Conservation (phyloP, 1,140 invertebrate species). For the Lineus longissimus region DNA sequence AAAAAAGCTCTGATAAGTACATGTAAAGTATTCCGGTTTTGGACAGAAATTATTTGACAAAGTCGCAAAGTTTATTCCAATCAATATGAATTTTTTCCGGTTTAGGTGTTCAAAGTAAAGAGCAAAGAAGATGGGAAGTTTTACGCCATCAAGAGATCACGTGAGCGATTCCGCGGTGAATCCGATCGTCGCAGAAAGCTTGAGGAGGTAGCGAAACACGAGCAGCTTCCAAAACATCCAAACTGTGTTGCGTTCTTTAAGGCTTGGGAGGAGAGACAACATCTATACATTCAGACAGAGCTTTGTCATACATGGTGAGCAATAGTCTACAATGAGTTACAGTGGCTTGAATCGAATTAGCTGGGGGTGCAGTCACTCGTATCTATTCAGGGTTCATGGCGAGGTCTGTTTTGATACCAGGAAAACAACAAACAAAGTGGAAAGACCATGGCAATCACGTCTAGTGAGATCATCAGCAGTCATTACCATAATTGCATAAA, state of each 20-base stretch:
- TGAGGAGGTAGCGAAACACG: conserved; percentile 69
- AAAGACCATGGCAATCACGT: not conserved
- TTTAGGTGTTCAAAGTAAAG: conserved; percentile 61
- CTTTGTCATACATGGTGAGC: conserved; percentile 61
- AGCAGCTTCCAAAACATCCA: conserved; percentile 64
- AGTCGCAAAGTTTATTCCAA: not conserved
- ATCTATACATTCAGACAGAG: conserved; percentile 72
- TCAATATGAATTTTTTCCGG: not conserved
- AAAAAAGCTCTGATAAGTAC: too few relatives aligned
- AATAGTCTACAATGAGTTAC: too few relatives aligned
- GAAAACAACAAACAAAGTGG: too few relatives aligned
- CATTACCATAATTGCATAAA: too few relatives aligned
- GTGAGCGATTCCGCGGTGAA: conserved; percentile 61
- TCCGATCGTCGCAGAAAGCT: conserved; percentile 63
- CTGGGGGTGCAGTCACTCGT: not conserved
- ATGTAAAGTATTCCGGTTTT: not conserved
- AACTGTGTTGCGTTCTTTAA: conserved; percentile 67
- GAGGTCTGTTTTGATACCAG: too few relatives aligned
- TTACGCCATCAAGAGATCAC: conserved; percentile 69
- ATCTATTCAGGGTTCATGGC: not conserved
- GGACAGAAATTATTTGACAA: not conserved
- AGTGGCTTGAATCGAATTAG: not conserved
- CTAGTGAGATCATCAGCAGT: not conserved
- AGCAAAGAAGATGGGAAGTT: conserved; percentile 63
- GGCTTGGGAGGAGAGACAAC: conserved; percentile 72